phyloP scores from a whole-genome alignment of 2,888 invertebrate genomes.

The Drosophila kuntzei region DNA sequence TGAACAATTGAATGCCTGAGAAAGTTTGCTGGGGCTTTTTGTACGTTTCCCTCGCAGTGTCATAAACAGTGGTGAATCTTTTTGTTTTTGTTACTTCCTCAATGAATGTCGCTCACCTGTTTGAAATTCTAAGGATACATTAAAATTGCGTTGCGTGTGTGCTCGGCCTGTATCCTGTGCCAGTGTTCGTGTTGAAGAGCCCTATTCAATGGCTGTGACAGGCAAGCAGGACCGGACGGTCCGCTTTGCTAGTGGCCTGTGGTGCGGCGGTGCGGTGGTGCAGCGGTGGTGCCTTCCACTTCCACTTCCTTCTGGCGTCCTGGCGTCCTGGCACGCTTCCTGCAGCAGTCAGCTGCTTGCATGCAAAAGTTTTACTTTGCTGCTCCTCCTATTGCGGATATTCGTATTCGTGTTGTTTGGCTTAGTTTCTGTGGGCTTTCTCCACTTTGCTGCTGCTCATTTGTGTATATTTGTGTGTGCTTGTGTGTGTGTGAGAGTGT shows the following conservation, averaged over 20 bases:
- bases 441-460: constrained; percentile 26
- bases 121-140: constrained; percentile 80
- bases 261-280: not conserved
- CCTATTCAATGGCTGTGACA: constrained; percentile 67
- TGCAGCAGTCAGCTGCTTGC: constrained; percentile 76
- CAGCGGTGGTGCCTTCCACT: not conserved
- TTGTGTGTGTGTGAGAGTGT: constrained; percentile 16
- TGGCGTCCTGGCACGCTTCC: constrained; percentile 67
- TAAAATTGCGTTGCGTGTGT: constrained; percentile 75
- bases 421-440: constrained; percentile 46
- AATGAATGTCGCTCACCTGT: constrained; percentile 74
- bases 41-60: constrained; percentile 26
- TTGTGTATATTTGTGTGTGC: constrained; percentile 19
- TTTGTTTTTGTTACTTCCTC: constrained; percentile 41
- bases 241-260: constrained; percentile 32
- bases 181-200: constrained; percentile 61
- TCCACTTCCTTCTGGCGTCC: constrained; percentile 12
- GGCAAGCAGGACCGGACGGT: constrained; percentile 59
- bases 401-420: constrained; percentile 35
- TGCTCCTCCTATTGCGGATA: constrained; percentile 45
- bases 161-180: constrained; percentile 64
- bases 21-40: constrained; percentile 30
- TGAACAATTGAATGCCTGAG: constrained; percentile 20
- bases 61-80: constrained; percentile 11
- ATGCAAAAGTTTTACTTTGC: constrained; percentile 53